Base-by-base conservation (phyloP, 2,888 invertebrate species). In the Asteroscopus sphinx region DNA sequence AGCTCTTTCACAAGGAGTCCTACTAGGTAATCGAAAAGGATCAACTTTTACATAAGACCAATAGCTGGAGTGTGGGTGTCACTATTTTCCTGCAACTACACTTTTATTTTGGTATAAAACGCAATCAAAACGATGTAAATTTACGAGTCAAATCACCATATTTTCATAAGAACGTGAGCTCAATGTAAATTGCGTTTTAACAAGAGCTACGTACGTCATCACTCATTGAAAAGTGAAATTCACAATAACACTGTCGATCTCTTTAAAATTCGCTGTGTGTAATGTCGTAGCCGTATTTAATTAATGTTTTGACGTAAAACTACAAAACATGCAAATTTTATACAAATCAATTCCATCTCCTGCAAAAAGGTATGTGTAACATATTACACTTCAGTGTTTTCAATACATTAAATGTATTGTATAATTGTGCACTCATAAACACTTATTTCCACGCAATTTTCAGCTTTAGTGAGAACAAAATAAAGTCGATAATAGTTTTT, bases 281-380 rank as follows among this genome's bases (percentile, higher is more conserved):
- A 28, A 28, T 28, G 41, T 51, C 36, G 28, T 42, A 42, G 42
- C 17, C 46, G 60, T 54, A 46, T 65, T n/a, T 46, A 61, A 48
- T 59, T 64, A 47, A 56, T 9, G 45, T 61, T 57, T 62, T 72
- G 68, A 73, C 73, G 73, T 30, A 68, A 49, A 26, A 5, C n/a
- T n/a, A 51, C 15, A 46, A 28, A 21, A 28, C 9, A 44, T 52
- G 36, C 32, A 8, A 54, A 66, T 15, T 42, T 30, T 7, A 49
- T 66, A 12, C 33, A 15, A 46, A 45, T 53, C 2, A 7, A 42
- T 49, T 36, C 39, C 13, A 35, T 49, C 35, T 51, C 28, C 7
- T 13, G 1, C 9, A 45, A 36, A 56, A 68, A 48, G 26, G 6
- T 42, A 25, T 17, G 11, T 40, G 21, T 37, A 13, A 9, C 16